Base-by-base conservation (phyloP, 2,113 vertebrate genomes). In the Acanthisitta chloris region DNA sequence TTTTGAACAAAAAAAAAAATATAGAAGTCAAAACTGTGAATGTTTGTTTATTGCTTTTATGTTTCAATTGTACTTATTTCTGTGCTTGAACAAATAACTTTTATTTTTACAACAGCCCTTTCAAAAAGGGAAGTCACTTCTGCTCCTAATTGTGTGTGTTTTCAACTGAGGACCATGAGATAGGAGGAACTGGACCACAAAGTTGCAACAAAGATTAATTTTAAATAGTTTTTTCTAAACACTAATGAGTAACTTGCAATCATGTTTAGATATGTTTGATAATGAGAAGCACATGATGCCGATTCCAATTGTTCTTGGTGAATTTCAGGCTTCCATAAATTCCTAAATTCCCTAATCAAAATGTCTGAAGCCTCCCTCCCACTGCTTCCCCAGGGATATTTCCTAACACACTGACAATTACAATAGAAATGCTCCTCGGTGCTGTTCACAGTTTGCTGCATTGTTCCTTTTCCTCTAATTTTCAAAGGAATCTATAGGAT, bases 11-110 rank as follows among this genome's bases (percentile, higher is more conserved):
- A 31, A 86, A 70, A 21, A 73, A 87, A 90, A 77, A 52, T n/a
- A n/a, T n/a, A 65, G 51, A 69, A 89, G 38, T 40, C 42, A n/a
- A 78, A 93, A 89, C 82, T 66, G 80, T 66, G 86, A 83, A 70
- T 90, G 91, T 81, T 84, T 95, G 80, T 93, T 93, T 94, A 62
- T 86, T 71, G 64, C 72, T 92, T 71, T 91, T 81, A 31, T 45
- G 65, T 86, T 95, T 81, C 92, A 78, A 86, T 92, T 93, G 94
- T 96, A 88, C 52, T 92, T 81, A 74, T 77, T 96, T 93, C 71
- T 93, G 92, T 86, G 80, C 86, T 70, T 3, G 2, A 52, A 36
- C 26, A 43, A 88, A 83, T 2, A 80, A 58, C 66, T 78, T 82
- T 76, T 81, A 81, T 95, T 95, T 95, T 80, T 86, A 62, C 51